Evolutionary conservation across 1,140 invertebrate species (phyloP), one percentile per base, ranked within the genome.

Genomic region (Bombus haemorrhoidalis): DNA sequence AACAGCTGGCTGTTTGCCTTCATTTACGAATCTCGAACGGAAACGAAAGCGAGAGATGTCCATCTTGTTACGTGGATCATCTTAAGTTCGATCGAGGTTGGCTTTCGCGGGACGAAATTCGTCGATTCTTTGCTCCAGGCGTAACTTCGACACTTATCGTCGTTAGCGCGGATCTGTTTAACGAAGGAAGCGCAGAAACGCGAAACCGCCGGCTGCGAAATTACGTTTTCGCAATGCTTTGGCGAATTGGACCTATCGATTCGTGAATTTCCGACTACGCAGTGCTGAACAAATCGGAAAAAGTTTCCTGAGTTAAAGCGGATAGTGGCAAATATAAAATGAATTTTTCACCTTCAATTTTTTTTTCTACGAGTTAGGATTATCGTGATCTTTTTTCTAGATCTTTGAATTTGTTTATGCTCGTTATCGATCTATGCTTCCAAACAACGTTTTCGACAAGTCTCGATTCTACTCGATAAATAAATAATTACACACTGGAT

Each of bases 71-170:
- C 34, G 43, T n/a, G 22, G 25, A 62, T n/a, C 28, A 62, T 62
- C 12, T 28, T n/a, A n/a, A 28, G 3, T 62, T 22, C 15, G 64
- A 10, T 47, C 39, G 71, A 13, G 34, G 4, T 1, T 22, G n/a
- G 3, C 41, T 13, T 28, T 59, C 43, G 47, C 28, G 68, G 3
- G 68, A 81, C 47, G 18, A n/a, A 32, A 72, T 81, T 81, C 32
- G 22, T 43, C 32, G 47, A 22, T 57, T 59, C n/a, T n/a, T 81
- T 75, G 74, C 81, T 28, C n/a, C 22, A 25, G 68, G 68, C 79
- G 79, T 34, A 41, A 81, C 66, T 53, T 37, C 81, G 34, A 83
- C 68, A 68, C 68, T 83, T 76, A 83, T 76, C 62, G 53, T 83
- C 81, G 53, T 83, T 83, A 83, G 81, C 73, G 41, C 64, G 32